A percentile compares a stretch with the other conserved stretches of the same genome.
phyloP scores from a whole-genome alignment of 2,113 vertebrate species.

The Chionomys nivalis region DNA sequence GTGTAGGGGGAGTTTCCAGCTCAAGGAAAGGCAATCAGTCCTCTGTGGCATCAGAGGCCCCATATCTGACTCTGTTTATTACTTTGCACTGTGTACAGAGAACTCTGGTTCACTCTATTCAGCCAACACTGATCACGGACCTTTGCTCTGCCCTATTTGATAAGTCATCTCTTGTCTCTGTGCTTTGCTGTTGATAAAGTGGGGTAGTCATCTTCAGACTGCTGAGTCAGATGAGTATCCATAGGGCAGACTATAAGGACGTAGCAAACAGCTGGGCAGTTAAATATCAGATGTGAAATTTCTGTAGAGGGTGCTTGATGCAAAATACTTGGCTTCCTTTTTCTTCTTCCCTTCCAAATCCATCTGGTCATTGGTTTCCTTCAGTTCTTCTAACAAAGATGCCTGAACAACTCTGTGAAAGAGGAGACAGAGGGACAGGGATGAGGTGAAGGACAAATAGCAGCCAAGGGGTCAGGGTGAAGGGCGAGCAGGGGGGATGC shows the following conservation, averaged over 20 bases:
- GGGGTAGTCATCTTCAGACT: background rate
- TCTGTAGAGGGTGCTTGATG: background rate
- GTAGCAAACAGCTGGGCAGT: background rate
- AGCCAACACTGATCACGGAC: background rate
- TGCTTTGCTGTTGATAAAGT: background rate
- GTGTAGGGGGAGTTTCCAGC: background rate
- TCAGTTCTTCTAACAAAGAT: background rate
- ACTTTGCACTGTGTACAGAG: no score
- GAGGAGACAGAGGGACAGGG: background rate
- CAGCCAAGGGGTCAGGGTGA: no score
- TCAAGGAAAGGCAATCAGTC: background rate
- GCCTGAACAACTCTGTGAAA: background rate
- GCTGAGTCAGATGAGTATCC: background rate
- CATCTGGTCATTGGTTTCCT: background rate
- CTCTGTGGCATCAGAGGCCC: no score
- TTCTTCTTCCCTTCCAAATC: background rate
- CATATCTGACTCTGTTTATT: background rate
- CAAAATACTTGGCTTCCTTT: constrained; percentile 1
- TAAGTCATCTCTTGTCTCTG: background rate
- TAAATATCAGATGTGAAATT: background rate
- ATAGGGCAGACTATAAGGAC: background rate
- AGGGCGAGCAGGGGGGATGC: background rate
- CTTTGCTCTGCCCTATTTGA: background rate
- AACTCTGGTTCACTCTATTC: background rate
- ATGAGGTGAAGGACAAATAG: background rate